phyloP scores from a whole-genome alignment of 2,888 invertebrate genomes.

The Diarsia brunnea region DNA sequence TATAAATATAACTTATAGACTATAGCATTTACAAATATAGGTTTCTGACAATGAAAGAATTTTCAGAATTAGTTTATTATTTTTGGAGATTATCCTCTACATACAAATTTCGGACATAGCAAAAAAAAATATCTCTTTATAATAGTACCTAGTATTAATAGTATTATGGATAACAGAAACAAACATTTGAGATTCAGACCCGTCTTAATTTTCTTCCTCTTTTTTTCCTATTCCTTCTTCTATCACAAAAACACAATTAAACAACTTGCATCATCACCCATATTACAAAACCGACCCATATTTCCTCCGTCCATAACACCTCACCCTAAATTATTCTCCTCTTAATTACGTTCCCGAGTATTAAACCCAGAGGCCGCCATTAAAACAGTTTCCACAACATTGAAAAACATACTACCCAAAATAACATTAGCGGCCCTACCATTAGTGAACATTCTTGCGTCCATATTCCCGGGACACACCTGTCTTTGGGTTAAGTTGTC shows the following conservation, averaged over 20 bases:
- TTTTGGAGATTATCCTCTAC: too few species aligned
- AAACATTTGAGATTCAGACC: accelerated
- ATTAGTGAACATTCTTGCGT: slow-evolving; percentile 50
- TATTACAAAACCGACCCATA: slow-evolving; percentile 10
- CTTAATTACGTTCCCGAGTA: slow-evolving; percentile 41
- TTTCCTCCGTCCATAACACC: slow-evolving; percentile 8
- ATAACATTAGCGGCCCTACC: slow-evolving; percentile 45
- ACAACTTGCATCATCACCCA: background rate
- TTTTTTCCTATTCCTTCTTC: background rate
- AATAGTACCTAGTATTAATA: too few species aligned
- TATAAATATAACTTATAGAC: too few species aligned
- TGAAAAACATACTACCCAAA: slow-evolving; percentile 46
- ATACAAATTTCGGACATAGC: too few species aligned
- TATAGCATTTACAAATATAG: too few species aligned
- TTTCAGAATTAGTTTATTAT: too few species aligned
- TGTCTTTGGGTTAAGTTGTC: slow-evolving; percentile 57
- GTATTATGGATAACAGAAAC: too few species aligned
- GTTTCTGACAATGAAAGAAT: too few species aligned
- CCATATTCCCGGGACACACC: slow-evolving; percentile 43
- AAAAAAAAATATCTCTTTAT: too few species aligned
- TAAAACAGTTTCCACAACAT: slow-evolving; percentile 46
- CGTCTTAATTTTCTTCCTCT: background rate
- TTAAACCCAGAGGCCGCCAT: slow-evolving; percentile 27
- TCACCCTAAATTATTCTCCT: slow-evolving; percentile 21
- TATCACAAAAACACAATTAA: background rate